Percentiles rank a stretch among this genome's conserved stretches.
These are phyloP conservation scores for Anthoscopus minutus DNA, from an alignment of 2,113 vertebrate species.

Conservation along the genomic window DNA sequence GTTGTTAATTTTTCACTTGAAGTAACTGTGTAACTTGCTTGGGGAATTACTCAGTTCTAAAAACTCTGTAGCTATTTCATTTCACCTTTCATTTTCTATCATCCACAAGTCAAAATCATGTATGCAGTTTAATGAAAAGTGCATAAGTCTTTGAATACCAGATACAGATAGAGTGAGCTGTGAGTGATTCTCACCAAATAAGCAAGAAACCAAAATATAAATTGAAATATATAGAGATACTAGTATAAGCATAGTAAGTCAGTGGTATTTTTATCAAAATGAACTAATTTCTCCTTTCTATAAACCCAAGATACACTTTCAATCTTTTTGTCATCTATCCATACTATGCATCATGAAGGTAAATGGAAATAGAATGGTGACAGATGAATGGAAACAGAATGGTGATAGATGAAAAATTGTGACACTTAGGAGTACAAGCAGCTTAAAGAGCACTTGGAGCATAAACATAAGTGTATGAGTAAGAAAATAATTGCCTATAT, in stretches of 20 bases:
- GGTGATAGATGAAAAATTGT: background rate
- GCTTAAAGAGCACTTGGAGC: background rate
- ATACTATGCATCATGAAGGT: background rate
- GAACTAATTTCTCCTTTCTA: background rate
- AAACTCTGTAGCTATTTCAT: slow-evolving; percentile 55
- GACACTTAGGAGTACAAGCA: background rate
- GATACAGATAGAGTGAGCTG: background rate
- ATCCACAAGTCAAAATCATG: slow-evolving; percentile 38
- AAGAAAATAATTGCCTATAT: background rate
- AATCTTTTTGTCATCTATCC: background rate
- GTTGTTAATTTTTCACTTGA: slow-evolving; percentile 68
- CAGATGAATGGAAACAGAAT: background rate
- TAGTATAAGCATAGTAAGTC: background rate
- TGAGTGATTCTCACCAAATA: background rate
- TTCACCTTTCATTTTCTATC: slow-evolving; percentile 60
- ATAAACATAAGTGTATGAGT: background rate
- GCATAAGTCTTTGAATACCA: slow-evolving; percentile 25
- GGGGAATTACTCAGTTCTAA: slow-evolving; percentile 57
- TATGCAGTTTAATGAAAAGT: slow-evolving; percentile 42
- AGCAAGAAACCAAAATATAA: background rate
- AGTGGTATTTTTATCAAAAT: background rate
- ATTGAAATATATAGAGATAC: background rate
- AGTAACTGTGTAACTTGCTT: slow-evolving; percentile 39
- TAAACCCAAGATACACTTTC: background rate
- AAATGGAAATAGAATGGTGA: background rate